A percentile compares a stretch with the other conserved stretches of the same genome.
These are phyloP conservation scores for Zenarchopterus dispar DNA, from an alignment of 2,797 vertebrate genomes.

Conservation along the genomic window DNA sequence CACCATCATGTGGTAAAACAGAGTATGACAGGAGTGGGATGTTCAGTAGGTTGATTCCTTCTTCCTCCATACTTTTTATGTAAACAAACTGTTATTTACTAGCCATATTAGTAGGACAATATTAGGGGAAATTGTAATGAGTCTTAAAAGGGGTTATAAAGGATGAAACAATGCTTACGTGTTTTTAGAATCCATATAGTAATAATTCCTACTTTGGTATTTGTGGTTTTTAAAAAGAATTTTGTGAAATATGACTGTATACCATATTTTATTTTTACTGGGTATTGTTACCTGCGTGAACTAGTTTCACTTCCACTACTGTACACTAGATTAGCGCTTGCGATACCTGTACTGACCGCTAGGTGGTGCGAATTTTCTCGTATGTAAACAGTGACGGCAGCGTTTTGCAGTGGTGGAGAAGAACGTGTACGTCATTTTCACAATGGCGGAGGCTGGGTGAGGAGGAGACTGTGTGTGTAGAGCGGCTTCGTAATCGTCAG, in stretches of 20 bases:
- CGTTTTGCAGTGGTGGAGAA: slow-evolving; percentile 84
- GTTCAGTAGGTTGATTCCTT: neutral
- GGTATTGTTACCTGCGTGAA: neutral
- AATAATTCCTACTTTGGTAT: too few relatives aligned
- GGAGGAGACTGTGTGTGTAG: slow-evolving; percentile 76
- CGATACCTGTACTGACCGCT: slow-evolving; percentile 33
- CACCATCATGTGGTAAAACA: slow-evolving; percentile 28
- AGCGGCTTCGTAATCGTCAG: slow-evolving; percentile 77
- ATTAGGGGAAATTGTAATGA: too few relatives aligned
- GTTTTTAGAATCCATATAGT: too few relatives aligned
- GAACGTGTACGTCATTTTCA: slow-evolving; percentile 87
- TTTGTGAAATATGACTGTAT: too few relatives aligned
- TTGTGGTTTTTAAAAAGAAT: too few relatives aligned
- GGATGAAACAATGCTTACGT: too few relatives aligned
- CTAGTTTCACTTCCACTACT: neutral
- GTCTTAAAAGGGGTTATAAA: too few relatives aligned
- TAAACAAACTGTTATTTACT: too few relatives aligned
- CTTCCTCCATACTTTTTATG: too few relatives aligned
- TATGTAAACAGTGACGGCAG: slow-evolving; percentile 85
- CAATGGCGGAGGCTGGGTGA: slow-evolving; percentile 88
- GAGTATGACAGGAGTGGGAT: neutral
- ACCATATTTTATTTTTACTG: too few relatives aligned
- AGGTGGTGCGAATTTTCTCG: slow-evolving; percentile 74
- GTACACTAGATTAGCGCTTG: neutral
- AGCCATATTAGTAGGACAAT: too few relatives aligned